Conservation (phyloP, 1,140 invertebrate genomes). For the Andrena cerasifolii region DNA sequence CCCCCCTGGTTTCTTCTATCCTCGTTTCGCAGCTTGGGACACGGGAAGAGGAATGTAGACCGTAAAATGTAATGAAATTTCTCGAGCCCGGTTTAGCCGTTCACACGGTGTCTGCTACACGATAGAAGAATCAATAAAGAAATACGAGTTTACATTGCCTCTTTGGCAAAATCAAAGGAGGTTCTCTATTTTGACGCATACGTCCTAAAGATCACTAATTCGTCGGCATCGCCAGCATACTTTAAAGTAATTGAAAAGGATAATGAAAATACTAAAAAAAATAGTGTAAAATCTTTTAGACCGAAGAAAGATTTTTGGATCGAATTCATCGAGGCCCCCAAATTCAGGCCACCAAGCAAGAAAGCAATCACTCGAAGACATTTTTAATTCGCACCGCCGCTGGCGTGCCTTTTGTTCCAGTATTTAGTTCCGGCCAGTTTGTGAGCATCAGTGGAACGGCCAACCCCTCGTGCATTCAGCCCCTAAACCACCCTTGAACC, state of each 20-base stretch:
- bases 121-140: neutral
- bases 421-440: constrained; percentile 70
- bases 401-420: constrained; percentile 62
- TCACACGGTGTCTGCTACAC: neutral
- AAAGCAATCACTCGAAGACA: constrained; percentile 38
- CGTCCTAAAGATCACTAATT: too few relatives aligned
- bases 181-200: neutral
- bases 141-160: neutral
- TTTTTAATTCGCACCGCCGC: constrained; percentile 61
- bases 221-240: neutral
- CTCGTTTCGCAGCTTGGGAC: neutral
- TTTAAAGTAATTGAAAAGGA: neutral
- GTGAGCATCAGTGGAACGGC: constrained; percentile 64
- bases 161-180: neutral
- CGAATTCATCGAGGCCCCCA: constrained; percentile 39
- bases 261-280: neutral
- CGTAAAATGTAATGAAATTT: constrained; percentile 42
- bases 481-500: constrained; percentile 66
- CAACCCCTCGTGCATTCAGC: constrained; percentile 64
- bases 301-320: neutral
- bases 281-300: neutral
- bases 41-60: constrained; percentile 17
- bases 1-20: neutral
- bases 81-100: neutral
- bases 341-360: constrained; percentile 27